Evolutionary conservation across 2,888 invertebrate species (phyloP), one percentile per base, ranked within the genome.

Genomic region (Caenorhabditis doughertyi): DNA sequence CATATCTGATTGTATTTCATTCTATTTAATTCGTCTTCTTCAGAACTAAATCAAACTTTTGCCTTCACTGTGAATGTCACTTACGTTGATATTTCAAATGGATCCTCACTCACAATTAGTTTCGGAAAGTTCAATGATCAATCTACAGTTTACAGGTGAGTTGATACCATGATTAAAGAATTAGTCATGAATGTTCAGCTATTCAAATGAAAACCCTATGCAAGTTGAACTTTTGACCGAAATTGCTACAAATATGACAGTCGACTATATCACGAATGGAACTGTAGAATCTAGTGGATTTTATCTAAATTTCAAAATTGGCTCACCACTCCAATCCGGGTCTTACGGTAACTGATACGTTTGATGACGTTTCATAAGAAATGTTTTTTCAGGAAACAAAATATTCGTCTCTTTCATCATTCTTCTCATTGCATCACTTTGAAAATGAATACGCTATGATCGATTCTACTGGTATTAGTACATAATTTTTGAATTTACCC

Each of bases 251-350:
- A 77, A 60, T 42, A 44, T 77, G 58, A 62, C 42, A 16, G 77
- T 77, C 1, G 0, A 18, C 2, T 77, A 77, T n/a, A 16, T 32
- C 1, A 68, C 77, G 7, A 68, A 68, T 5, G 51, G 32, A 44
- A 53, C 51, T n/a, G 35, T 9, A 18, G 27, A 23, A 13, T 53
- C 77, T 0, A 68, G n/a, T 3, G 77, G 77, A 9, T 77, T 77
- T 51, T 68, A 53, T 44, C 25, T 77, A 11, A 21, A 62, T 13
- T 77, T 77, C 18, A 35, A 55, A 27, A 77, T 77, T 13, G 53
- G 21, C 2, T 2, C 25, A 47, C n/a, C 39, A 3, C 2, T 2
- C 5, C 1, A 23, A 21, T 16, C 53, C 9, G 5, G 23, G 18
- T 32, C 25, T 13, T 13, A 47, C 13, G 60, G 60, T 60, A 58